A percentile compares a stretch with the other conserved stretches of the same genome.
These are phyloP conservation scores for Peribatodes rhomboidaria DNA, from an alignment of 2,888 invertebrate species.

Conservation along the genomic window DNA sequence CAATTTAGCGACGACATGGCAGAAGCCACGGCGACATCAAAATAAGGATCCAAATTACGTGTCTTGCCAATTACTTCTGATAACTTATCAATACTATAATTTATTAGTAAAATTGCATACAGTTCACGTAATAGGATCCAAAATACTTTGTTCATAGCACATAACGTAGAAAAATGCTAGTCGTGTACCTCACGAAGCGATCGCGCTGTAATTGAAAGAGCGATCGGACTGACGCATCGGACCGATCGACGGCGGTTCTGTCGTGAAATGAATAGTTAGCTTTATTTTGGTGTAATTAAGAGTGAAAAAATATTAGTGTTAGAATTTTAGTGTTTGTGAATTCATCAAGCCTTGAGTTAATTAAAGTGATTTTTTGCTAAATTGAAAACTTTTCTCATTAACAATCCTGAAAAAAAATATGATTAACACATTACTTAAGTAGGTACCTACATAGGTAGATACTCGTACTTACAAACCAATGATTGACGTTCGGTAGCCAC, in stretches of 20 bases:
- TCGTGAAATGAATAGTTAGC: conserved; percentile 51
- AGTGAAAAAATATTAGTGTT: not conserved
- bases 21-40: conserved; percentile 34
- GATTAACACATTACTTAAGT: not conserved
- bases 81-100: not conserved
- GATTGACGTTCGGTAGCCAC: not conserved
- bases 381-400: not conserved
- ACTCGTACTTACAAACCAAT: not conserved
- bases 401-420: not conserved
- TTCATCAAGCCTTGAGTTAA: not conserved
- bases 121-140: conserved; percentile 44
- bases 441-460: too few species aligned
- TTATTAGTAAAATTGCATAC: not conserved
- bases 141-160: conserved; percentile 29
- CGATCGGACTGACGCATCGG: conserved; percentile 81
- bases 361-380: not conserved
- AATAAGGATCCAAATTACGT: conserved; percentile 41
- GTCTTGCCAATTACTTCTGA: not conserved
- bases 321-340: not conserved
- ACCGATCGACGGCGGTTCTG: conserved; percentile 80
- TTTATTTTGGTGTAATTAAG: conserved; percentile 34
- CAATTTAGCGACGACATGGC: conserved; percentile 39
- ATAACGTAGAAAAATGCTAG: conserved; percentile 25
- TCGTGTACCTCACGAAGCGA: conserved; percentile 66
- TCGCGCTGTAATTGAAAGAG: conserved; percentile 59